Evolutionary conservation across 2,888 invertebrate genomes (phyloP), one percentile per base, ranked within the genome.

Genomic region (Mimumesa dahlbomi): DNA sequence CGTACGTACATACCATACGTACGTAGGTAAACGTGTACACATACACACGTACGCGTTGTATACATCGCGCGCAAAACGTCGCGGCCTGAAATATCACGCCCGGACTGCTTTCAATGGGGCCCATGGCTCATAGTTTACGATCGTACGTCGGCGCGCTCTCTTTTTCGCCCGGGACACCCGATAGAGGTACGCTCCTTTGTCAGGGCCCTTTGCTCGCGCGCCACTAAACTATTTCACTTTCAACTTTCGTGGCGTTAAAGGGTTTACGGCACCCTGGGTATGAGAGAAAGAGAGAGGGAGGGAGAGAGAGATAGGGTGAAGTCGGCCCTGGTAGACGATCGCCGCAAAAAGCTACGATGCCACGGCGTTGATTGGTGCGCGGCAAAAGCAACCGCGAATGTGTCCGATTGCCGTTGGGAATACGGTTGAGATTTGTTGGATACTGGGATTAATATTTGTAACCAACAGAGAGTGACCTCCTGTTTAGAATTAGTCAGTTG

Each of bases 11-110:
- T 49, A 31, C 43, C 29, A 36, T n/a, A 52, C 34, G 52, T 14
- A 50, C 25, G 49, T 21, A 45, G 6, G 45, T 25, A 21, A 16
- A 21, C 18, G 48, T n/a, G 48, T 3, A 29, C 16, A 16, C 49
- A 29, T 40, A 45, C 29, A 46, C 31, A 25, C 25, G 49, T 18
- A 13, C 46, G 25, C 48, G 50, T 13, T 45, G 56, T 25, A 22
- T 29, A 43, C 38, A 45, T 52, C 63, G 36, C 46, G 64, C 64
- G 70, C 67, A 56, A 66, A 73, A 79, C 73, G 49, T 63, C 80
- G 59, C 62, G 77, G 74, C 68, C 81, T 82, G 78, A 80, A 82
- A 82, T 79, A 82, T 82, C 82, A 83, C 78, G 82, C 75, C 80
- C 73, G 74, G 78, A 46, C 75, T 80, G 59, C 68, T 71, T 75